Evolutionary conservation across 2,113 vertebrate species (phyloP).

Genomic region (Cryptotis parvus): DNA sequence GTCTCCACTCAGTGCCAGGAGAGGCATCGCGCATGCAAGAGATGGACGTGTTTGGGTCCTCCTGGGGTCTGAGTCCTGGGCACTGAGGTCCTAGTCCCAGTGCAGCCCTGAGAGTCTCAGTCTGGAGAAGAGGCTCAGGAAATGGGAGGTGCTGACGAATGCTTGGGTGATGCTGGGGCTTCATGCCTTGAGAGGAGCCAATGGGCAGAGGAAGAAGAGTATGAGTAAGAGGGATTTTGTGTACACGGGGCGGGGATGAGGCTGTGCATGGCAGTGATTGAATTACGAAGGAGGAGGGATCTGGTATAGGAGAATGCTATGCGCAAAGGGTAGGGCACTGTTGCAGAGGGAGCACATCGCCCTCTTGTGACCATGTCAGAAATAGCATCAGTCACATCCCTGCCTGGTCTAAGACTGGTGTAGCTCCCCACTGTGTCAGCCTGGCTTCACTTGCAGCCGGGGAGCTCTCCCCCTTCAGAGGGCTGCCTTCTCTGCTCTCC

Average conservation of each 20-base stretch:
- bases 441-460: background rate
- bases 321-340: background rate
- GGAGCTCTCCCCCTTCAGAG: background rate
- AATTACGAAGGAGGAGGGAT: background rate
- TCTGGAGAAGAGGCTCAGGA: background rate
- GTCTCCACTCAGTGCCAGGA: background rate
- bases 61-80: background rate
- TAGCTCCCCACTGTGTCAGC: accelerated
- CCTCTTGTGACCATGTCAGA: conserved; percentile 59
- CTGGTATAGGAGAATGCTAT: background rate
- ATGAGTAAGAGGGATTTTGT: conserved; percentile 57
- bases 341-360: background rate
- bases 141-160: background rate
- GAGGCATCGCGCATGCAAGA: too few relatives aligned
- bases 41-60: background rate
- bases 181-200: background rate
- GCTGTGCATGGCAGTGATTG: background rate
- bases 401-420: too few relatives aligned
- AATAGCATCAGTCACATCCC: background rate
- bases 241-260: conserved; percentile 38
- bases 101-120: background rate
- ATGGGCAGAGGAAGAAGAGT: background rate
- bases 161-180: background rate
- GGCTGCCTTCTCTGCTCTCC: background rate
- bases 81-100: background rate